Conservation (phyloP, 2,888 invertebrate genomes). For the Sarcophaga subvicina region DNA sequence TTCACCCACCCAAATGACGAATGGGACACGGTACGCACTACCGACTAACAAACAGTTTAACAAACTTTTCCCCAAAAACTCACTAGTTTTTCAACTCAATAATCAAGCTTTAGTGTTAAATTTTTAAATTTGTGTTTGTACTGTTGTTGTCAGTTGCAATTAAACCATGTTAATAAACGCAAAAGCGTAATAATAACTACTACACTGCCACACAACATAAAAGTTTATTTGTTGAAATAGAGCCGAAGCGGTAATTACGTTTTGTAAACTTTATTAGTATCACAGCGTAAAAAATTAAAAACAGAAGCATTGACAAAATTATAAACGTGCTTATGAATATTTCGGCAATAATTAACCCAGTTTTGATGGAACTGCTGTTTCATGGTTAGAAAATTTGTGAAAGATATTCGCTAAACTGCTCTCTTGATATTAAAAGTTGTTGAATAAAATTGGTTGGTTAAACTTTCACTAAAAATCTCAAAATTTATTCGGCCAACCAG, state of each 20-base stretch:
- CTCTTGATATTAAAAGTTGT: too few species aligned
- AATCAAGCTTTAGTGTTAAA: slow-evolving; percentile 39
- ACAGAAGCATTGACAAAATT: too few species aligned
- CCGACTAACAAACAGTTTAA: not conserved
- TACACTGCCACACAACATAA: not conserved
- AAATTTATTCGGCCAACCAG: too few species aligned
- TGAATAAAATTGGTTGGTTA: too few species aligned
- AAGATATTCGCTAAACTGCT: too few species aligned
- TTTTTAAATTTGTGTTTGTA: slow-evolving; percentile 36
- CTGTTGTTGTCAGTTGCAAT: slow-evolving; percentile 35
- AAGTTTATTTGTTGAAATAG: not conserved
- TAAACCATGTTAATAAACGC: slow-evolving; percentile 51
- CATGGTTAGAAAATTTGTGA: too few species aligned
- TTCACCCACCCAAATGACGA: not conserved
- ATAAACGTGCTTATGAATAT: not conserved
- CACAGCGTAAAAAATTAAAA: not conserved
- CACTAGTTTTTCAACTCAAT: slow-evolving; percentile 36
- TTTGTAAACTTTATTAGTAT: not conserved
- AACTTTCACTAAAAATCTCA: too few species aligned
- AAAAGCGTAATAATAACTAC: not conserved
- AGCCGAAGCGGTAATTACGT: not conserved
- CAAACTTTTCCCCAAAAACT: slow-evolving; percentile 13
- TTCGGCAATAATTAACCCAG: not conserved
- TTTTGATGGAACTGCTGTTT: too few species aligned
- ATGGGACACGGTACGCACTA: not conserved